Evolutionary conservation across 1,140 invertebrate genomes (phyloP).

Genomic region (Drosophila nasuta): DNA sequence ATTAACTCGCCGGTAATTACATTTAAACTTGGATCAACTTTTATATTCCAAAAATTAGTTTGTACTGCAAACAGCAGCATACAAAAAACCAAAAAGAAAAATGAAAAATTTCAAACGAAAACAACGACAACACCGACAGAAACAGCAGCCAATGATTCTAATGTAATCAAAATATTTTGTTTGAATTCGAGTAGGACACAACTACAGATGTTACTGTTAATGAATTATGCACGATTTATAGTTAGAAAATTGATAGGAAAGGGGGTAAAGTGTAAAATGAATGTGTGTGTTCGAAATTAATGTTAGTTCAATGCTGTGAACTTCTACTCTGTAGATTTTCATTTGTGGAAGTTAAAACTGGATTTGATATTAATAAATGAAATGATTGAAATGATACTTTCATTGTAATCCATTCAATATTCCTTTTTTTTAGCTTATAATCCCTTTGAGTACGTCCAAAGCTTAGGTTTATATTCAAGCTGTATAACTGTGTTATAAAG

Average conservation of each 20-base stretch:
- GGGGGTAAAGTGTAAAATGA: too few relatives aligned
- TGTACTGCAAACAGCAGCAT: neutral
- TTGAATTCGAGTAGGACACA: neutral
- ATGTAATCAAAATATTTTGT: constrained; percentile 26
- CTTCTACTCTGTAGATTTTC: too few relatives aligned
- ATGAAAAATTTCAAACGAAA: neutral
- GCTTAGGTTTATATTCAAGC: too few relatives aligned
- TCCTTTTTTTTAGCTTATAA: too few relatives aligned
- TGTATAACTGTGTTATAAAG: too few relatives aligned
- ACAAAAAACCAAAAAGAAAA: neutral
- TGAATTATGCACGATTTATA: constrained; percentile 7
- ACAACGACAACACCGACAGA: neutral
- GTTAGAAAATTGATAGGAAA: neutral
- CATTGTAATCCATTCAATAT: too few relatives aligned
- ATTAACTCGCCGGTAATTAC: constrained; percentile 28
- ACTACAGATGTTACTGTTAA: neutral
- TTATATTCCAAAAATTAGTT: constrained; percentile 8
- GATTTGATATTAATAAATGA: too few relatives aligned
- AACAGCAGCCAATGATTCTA: neutral
- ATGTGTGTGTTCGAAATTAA: too few relatives aligned
- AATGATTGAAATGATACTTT: too few relatives aligned
- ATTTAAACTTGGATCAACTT: constrained; percentile 24
- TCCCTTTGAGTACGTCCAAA: too few relatives aligned
- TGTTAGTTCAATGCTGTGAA: too few relatives aligned
- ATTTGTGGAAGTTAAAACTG: too few relatives aligned